Base-by-base conservation (phyloP, 2,888 invertebrate species). In the Drosophila nr. perissopoda region DNA sequence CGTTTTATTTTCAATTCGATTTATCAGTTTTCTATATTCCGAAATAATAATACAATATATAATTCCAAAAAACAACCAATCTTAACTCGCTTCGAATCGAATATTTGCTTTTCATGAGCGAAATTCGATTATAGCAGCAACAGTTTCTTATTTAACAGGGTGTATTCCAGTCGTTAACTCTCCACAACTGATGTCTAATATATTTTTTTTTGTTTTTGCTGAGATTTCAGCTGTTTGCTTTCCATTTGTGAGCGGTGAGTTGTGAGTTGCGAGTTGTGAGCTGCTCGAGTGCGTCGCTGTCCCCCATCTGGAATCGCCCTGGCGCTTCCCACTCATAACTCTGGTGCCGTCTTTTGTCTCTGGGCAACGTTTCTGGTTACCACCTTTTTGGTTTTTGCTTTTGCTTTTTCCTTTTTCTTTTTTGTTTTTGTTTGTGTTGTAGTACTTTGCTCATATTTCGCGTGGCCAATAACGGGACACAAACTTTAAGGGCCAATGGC, bases 401-500 rank as follows among this genome's bases (percentile, higher is more conserved):
- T 70, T 34, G n/a, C 64, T 34, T 34, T 21, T 53, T 16, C 36
- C 7, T 21, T 38, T 38, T 8, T 8, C 18, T 38, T 18, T 18
- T 36, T 16, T 5, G 5, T 42, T 31, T 33, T 52, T 70, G 57
- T 29, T 25, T 64, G 25, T 52, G 36, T 10, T 53, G 31, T 51
- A n/a, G 48, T 40, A 27, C 36, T 46, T n/a, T 74, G 74, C 79
- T 88, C 84, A 84, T 81, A 81, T 84, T 86, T 86, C 88, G 79
- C 82, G 25, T 58, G 82, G 70, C 73, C 74, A 83, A 71, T 81
- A 87, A 87, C 89, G 83, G 89, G 71, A 61, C 80, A 66, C 51
- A 67, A 74, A 75, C 78, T 83, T 82, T 71, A 64, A 76, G 83
- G 89, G 87, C 83, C 89, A 87, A 87, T 87, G 87, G 78, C 89